Evolutionary conservation across 1,140 invertebrate genomes (phyloP), one percentile per base, ranked within the genome.

Genomic region (Magallana gigas): DNA sequence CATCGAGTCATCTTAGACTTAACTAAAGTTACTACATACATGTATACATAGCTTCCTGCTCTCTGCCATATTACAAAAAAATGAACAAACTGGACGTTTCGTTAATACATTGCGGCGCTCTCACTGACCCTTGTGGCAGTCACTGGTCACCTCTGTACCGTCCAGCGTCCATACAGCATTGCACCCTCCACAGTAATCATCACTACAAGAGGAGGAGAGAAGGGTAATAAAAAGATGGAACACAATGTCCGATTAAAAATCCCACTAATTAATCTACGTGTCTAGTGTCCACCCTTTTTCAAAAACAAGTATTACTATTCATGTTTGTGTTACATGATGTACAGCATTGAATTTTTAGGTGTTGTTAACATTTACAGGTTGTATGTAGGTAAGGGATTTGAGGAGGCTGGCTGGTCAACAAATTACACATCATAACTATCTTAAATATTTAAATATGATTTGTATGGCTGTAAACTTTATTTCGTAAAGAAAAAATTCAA

Each of bases 131-230:
- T 29, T 76, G 12, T 76, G 68, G 14, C 68, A 76, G 23, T 29
- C 9, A 29, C 68, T 29, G 23, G 68, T 76, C 18, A 76, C 68
- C 12, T 29, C 23, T 11, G 68, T 76, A 76, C 36, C 68, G 23
- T 76, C 36, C 8, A 76, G 8, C 8, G 18, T 76, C 68, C 68
- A 76, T 11, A 29, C 68, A 0, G 68, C 68, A 9, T 76, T 76
- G 11, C 68, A 76, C 23, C 68, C 68, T 76, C 68, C 68, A 29
- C 68, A 76, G 36, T 76, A 76, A 12, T 76, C 68, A 76, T 76
- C 68, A 9, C 68, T 76, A 29, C 9, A 76, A 8, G 3, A 12
- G 12, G 23, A 18, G 36, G 36, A 48, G 36, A 48, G 36, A 48
- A 48, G 36, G 36, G 0, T 48, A 0, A 2, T 48, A 48, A 48